Evolutionary conservation across 1,140 invertebrate species (phyloP), one percentile per base, ranked within the genome.

Genomic region (Gerris buenoi): DNA sequence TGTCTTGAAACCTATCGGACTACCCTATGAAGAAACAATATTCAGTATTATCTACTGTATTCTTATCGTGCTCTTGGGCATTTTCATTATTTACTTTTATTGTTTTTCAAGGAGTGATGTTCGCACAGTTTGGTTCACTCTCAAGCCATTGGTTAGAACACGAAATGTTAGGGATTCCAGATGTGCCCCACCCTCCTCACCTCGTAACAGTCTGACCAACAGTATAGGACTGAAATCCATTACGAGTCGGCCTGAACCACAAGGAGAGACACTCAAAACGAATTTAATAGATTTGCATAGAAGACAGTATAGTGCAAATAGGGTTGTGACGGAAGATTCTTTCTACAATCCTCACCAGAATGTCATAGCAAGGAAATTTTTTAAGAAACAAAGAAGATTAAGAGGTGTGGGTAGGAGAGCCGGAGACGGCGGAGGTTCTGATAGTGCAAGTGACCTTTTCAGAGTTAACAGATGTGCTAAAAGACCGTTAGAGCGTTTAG

Each of bases 301-400:
- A 65, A 85, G 86, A 71, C 86, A 89, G 73, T 87, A 86, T 71
- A 84, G 83, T 0, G 84, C 84, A 68, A 85, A 85, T 73, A 85
- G 84, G 5, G 84, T 87, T 61, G 85, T 86, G 60, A 86, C 85
- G 67, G 85, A 85, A 0, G 86, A 88, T 66, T 83, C 90, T 76
- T 96, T 95, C 76, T 95, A 95, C 73, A 94, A 96, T 80, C 90
- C 91, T 0, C 88, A 90, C 73, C 93, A 96, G 76, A 94, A 90
- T 75, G 91, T 90, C 18, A 90, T 93, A 0, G 92, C 93, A 0
- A 84, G 90, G 68, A 93, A 91, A 72, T 95, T 94, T 76, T 95
- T 95, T 76, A 89, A 91, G 68, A 93, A 91, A 73, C 90, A 93
- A 74, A 66, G 71, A 58, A 68, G 80, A 72, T 87, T 87, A 73